Evolutionary conservation across 1,140 invertebrate genomes (phyloP), one percentile per base, ranked within the genome.

Genomic region (Pissodes strobi): DNA sequence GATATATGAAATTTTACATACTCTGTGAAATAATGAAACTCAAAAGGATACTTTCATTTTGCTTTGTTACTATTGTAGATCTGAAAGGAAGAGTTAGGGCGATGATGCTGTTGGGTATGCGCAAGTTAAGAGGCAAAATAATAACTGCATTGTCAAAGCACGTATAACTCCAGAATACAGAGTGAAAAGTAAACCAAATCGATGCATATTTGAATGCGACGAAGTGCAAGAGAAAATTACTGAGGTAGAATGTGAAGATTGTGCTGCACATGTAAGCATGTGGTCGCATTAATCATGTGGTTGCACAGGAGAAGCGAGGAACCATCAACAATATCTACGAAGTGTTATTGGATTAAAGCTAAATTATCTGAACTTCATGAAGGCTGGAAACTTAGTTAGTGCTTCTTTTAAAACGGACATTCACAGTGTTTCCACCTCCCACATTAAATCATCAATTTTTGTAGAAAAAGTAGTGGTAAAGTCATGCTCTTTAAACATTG

Each of bases 301-400:
- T 12, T 58, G 0, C 68, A 75, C 61, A 53, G 68, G 1, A 52
- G 72, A 34, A 70, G 61, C 56, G 73, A 75, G 62, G 67, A 74
- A 17, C 66, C 71, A 23, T 38, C 72, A 34, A 66, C 55, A 12
- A 76, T 71, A 13, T 69, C 68, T 34, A 37, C 64, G 1, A 65
- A 58, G 12, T 74, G 75, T 22, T 76, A 76, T 39, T 76, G 74
- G 73, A 73, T n/a, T 70, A 66, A 76, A 74, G 41, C 30, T 34
- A 34, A 34, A 34, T 34, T 34, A 34, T 34, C 30, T 34, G 30
- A 34, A 34, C 6, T 34, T 34, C n/a, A 34, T 34, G 6, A 34
- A 34, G 30, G 30, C 30, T 8, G n/a, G n/a, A 34, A n/a, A 34
- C 30, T 34, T 34, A 34, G 30, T n/a, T n/a, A n/a, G n/a, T n/a